These are phyloP conservation scores for Deroplatys truncata DNA, from an alignment of 2,888 invertebrate genomes.

Conservation along the genomic window DNA sequence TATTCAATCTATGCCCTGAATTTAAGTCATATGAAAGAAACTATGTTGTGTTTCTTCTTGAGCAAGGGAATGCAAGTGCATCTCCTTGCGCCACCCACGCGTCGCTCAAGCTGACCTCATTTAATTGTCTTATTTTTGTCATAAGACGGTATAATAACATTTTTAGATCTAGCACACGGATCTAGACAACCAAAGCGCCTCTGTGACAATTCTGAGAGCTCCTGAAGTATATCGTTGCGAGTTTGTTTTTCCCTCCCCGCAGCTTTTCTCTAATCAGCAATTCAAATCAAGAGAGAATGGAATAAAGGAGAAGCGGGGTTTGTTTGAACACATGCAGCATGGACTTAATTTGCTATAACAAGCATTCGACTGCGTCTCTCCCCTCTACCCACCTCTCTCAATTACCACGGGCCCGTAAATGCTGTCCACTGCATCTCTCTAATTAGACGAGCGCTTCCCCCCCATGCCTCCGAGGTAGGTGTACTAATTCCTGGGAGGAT, in stretches of 20 bases:
- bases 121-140: no score
- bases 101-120: no score
- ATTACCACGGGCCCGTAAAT: conserved; percentile 13
- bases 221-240: background rate
- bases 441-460: background rate
- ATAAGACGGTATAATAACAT: no score
- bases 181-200: background rate
- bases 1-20: no score
- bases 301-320: background rate
- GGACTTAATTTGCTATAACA: conserved; percentile 24
- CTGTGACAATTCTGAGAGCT: background rate
- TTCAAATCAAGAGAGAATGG: conserved; percentile 20
- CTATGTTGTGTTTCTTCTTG: no score
- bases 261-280: conserved; percentile 16
- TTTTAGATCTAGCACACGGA: no score
- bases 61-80: no score
- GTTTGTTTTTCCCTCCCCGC: conserved; percentile 14
- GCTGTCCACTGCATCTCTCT: conserved; percentile 17
- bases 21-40: no score
- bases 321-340: conserved; percentile 13
- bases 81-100: no score
- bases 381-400: background rate
- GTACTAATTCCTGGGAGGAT: background rate
- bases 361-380: conserved; percentile 12
- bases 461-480: background rate